Evolutionary conservation across 1,140 invertebrate species (phyloP).

Genomic region (Ostrea edulis): DNA sequence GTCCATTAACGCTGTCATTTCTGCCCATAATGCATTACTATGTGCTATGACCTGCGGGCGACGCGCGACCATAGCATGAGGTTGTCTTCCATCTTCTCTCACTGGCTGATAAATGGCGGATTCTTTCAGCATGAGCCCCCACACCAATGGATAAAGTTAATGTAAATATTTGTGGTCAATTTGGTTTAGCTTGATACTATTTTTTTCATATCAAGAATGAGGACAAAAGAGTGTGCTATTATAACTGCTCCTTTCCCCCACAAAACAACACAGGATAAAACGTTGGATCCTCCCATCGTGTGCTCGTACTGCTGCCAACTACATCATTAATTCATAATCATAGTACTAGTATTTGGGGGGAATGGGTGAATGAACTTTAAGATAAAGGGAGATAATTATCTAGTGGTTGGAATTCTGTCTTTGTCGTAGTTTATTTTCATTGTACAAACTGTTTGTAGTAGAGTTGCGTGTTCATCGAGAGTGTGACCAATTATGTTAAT

Average conservation of each 20-base stretch:
- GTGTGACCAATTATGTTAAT: slow-evolving; percentile 30
- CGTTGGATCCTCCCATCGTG: too few relatives aligned
- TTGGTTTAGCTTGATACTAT: background rate
- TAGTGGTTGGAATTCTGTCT: too few relatives aligned
- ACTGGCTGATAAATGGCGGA: background rate
- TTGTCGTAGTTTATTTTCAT: too few relatives aligned
- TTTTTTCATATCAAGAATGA: background rate
- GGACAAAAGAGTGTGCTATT: too few relatives aligned
- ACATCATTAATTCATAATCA: background rate
- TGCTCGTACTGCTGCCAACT: background rate
- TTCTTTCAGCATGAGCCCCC: slow-evolving; percentile 17
- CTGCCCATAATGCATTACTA: background rate
- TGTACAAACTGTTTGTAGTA: too few relatives aligned
- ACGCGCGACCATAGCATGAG: background rate
- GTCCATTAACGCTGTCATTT: background rate
- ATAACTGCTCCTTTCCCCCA: too few relatives aligned
- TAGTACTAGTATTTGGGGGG: background rate
- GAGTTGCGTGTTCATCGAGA: background rate
- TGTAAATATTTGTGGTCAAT: slow-evolving; percentile 7
- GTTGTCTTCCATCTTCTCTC: too few relatives aligned
- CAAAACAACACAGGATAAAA: too few relatives aligned
- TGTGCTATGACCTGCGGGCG: background rate
- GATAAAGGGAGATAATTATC: background rate
- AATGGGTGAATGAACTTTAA: background rate
- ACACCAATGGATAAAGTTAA: background rate